Conservation (phyloP, 2,113 vertebrate genomes). For the Limanda limanda region DNA sequence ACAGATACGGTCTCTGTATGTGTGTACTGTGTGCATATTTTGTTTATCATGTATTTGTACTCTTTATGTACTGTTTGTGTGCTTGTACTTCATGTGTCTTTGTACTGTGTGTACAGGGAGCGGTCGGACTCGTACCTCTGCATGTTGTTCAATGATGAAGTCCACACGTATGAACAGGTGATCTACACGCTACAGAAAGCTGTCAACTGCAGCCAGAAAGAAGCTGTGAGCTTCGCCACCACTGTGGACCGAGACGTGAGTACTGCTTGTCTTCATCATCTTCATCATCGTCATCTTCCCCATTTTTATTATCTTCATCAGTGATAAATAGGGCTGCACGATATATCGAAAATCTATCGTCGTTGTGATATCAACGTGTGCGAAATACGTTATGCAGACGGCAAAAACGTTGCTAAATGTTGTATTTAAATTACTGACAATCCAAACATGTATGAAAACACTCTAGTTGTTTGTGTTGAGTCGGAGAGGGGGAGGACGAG, state of each 20-base stretch:
- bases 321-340: neutral
- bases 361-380: neutral
- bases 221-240: constrained; percentile 96
- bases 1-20: neutral
- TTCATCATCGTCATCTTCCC: neutral
- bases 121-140: constrained; percentile 93
- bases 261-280: constrained; percentile 35
- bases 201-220: constrained; percentile 96
- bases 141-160: constrained; percentile 99
- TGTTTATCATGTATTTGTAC: neutral
- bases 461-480: no score
- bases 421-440: no score
- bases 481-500: no score
- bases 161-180: constrained; percentile 98
- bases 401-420: no score
- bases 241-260: constrained; percentile 97
- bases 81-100: constrained; percentile 1
- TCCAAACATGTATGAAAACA: no score
- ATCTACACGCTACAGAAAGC: constrained; percentile 99
- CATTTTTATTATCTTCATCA: neutral
- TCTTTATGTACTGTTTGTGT: neutral
- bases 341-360: no score
- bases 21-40: neutral
- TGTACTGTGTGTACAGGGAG: constrained; percentile 77
- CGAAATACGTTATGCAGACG: no score